Percentiles rank a stretch among this genome's conserved stretches.
These are phyloP conservation scores for Cottoperca gobio DNA, from an alignment of 2,797 vertebrate genomes.

Conservation along the genomic window DNA sequence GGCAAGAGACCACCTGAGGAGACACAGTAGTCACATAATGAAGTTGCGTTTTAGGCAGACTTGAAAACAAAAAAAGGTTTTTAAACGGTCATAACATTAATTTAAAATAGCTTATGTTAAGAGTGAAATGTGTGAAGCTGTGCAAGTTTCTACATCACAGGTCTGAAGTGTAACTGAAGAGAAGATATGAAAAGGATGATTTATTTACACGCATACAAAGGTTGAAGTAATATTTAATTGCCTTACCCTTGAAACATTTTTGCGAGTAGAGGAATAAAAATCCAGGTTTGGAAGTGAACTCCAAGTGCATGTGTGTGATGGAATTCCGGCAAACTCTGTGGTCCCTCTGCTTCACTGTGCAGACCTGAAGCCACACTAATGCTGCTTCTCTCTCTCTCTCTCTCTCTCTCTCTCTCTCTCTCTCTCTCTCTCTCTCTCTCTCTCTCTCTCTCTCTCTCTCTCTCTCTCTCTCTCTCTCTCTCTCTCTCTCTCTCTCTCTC, in stretches of 20 bases:
- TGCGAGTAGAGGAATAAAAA: conserved; percentile 27
- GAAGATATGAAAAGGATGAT: conserved; percentile 13
- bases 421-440: conserved; percentile 23
- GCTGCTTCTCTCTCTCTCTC: conserved; percentile 19
- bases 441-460: conserved; percentile 40
- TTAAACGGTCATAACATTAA: background rate
- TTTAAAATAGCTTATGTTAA: accelerated
- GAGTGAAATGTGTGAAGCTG: background rate
- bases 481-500: conserved; percentile 24
- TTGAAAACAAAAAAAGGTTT: background rate
- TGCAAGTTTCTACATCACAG: conserved; percentile 2
- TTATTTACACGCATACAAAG: background rate
- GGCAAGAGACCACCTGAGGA: conserved; percentile 72
- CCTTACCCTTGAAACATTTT: conserved; percentile 80
- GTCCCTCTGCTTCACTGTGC: conserved; percentile 52
- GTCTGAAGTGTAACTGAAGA: conserved; percentile 20
- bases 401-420: conserved; percentile 37
- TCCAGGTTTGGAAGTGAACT: conserved; percentile 59
- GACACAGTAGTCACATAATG: conserved; percentile 41
- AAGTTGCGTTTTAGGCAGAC: background rate
- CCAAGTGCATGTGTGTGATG: conserved; percentile 63
- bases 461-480: conserved; percentile 26
- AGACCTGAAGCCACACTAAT: conserved; percentile 25
- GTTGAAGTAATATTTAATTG: background rate
- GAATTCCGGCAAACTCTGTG: conserved; percentile 52